Percentiles rank a stretch among this genome's conserved stretches.
Conservation (phyloP, 2,888 invertebrate genomes). For the Cryptops parisi region DNA sequence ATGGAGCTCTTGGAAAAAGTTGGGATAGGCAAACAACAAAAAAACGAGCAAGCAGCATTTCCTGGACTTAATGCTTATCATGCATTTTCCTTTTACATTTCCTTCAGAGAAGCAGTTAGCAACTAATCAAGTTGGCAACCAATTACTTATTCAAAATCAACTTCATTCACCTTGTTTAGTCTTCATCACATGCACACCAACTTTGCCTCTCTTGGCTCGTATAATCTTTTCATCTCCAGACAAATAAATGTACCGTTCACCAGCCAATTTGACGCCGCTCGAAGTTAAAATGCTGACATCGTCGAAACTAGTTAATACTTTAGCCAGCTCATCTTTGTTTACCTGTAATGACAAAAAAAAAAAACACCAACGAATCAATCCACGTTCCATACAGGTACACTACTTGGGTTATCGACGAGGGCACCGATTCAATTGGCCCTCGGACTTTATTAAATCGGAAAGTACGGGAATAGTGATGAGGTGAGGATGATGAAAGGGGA, state of each 20-base stretch:
- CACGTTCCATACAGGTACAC: constrained; percentile 3
- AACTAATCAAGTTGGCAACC: too few relatives aligned
- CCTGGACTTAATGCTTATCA: too few relatives aligned
- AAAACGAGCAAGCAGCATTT: too few relatives aligned
- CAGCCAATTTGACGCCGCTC: constrained; percentile 80
- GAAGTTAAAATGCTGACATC: constrained; percentile 78
- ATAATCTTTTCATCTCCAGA: constrained; percentile 87
- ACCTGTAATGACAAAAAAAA: constrained; percentile 50
- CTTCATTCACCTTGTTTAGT: constrained; percentile 86
- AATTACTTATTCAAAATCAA: too few relatives aligned
- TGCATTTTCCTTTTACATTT: too few relatives aligned
- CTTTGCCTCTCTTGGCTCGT: constrained; percentile 83
- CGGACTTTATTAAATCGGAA: too few relatives aligned
- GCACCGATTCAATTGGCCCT: not conserved
- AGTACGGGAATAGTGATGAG: too few relatives aligned
- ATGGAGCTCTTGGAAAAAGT: too few relatives aligned
- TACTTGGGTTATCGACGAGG: too few relatives aligned
- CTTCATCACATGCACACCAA: constrained; percentile 92
- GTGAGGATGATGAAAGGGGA: not conserved
- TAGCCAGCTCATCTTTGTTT: constrained; percentile 79
- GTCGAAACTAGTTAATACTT: constrained; percentile 78
- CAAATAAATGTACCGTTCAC: constrained; percentile 85
- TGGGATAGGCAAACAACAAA: too few relatives aligned
- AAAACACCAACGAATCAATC: constrained; percentile 6
- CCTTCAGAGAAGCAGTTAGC: too few relatives aligned